phyloP scores from a whole-genome alignment of 2,797 vertebrate species.

The Chelon labrosus region DNA sequence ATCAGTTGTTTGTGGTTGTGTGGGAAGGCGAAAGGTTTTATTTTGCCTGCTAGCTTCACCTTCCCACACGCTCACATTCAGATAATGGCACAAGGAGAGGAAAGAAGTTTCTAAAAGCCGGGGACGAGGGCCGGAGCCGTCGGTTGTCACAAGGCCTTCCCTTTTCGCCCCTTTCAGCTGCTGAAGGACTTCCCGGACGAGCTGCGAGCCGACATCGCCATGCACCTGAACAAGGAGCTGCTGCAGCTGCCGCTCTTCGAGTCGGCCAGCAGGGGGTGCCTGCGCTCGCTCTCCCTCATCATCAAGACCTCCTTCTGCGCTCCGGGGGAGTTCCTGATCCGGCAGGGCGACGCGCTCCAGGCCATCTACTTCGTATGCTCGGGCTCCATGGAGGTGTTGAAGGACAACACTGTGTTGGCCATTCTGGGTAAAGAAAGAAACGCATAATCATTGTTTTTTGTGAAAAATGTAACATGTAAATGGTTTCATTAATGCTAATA shows the following conservation, averaged over 20 bases:
- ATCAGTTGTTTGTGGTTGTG: conserved; percentile 26
- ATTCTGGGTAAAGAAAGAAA: conserved; percentile 88
- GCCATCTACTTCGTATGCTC: conserved; percentile 98
- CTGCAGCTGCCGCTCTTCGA: conserved; percentile 95
- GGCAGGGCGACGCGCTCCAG: conserved; percentile 96
- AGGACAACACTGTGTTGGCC: conserved; percentile 95
- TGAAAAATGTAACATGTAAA: too few species aligned
- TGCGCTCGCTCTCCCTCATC: conserved; percentile 96
- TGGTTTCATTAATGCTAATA: too few species aligned
- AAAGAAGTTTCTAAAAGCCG: neutral
- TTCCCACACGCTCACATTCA: conserved; percentile 47
- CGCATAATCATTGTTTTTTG: too few species aligned
- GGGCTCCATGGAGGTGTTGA: conserved; percentile 98
- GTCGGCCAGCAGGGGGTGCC: conserved; percentile 95
- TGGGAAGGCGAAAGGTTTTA: conserved; percentile 62
- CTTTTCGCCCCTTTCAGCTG: conserved; percentile 80
- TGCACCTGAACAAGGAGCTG: conserved; percentile 97
- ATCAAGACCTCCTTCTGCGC: conserved; percentile 98
- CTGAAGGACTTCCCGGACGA: conserved; percentile 97
- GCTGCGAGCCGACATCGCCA: conserved; percentile 95
- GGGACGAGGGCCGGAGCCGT: neutral
- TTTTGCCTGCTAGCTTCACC: conserved; percentile 36
- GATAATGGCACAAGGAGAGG: conserved; percentile 4
- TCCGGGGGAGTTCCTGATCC: conserved; percentile 95
- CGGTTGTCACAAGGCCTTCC: neutral